phyloP scores from a whole-genome alignment of 2,797 vertebrate species.

The Lerista edwardsae region DNA sequence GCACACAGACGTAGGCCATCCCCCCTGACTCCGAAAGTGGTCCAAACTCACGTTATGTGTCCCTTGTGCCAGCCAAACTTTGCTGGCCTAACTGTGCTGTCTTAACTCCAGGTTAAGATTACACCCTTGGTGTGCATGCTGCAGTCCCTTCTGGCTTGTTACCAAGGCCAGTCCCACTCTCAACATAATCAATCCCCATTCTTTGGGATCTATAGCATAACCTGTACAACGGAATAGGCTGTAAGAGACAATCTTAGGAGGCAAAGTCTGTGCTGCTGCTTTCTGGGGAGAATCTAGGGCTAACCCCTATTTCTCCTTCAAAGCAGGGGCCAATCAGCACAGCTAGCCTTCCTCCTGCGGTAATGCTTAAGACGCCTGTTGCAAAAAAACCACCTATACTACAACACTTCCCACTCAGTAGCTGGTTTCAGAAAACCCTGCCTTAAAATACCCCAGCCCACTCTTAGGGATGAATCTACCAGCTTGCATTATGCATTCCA shows the following conservation, averaged over 20 bases:
- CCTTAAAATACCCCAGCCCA: conserved; percentile 39
- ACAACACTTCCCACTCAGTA: background rate
- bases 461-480: conserved; percentile 40
- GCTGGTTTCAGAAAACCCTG: background rate
- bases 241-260: no score
- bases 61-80: no score
- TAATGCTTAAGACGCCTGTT: background rate
- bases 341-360: background rate
- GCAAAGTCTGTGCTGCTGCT: background rate
- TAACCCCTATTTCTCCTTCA: no score
- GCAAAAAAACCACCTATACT: no score
- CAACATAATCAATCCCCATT: background rate
- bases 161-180: background rate
- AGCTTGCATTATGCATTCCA: conserved; percentile 59
- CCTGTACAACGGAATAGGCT: no score
- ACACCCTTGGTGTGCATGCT: no score
- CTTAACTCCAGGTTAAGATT: no score
- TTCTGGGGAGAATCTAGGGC: background rate
- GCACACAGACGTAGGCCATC: no score
- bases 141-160: no score
- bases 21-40: no score
- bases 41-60: no score
- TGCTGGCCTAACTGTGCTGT: no score
- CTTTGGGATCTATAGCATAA: background rate
- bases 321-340: background rate